These are phyloP conservation scores for Allolobophora icterica DNA, from an alignment of 2,888 invertebrate genomes.

Conservation along the genomic window DNA sequence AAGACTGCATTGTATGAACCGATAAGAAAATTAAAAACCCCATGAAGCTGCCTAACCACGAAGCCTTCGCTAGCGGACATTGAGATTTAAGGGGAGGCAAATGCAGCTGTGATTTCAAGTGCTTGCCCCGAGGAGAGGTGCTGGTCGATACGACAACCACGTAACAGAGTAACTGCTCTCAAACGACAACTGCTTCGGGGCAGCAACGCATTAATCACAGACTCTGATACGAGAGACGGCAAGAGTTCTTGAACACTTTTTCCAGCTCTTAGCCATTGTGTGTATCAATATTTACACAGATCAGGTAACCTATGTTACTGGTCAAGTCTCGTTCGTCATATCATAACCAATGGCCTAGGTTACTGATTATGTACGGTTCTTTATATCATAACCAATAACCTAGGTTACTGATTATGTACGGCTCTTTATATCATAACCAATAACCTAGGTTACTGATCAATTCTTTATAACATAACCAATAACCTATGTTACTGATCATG, in stretches of 20 bases:
- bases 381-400: too few species aligned
- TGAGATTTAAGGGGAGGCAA: not conserved
- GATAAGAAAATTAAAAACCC: not conserved
- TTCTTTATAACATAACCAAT: too few species aligned
- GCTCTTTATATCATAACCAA: not conserved
- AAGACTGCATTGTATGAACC: not conserved
- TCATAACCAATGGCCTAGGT: too few species aligned
- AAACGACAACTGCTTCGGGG: not conserved
- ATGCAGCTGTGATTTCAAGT: not conserved
- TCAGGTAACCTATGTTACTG: too few species aligned
- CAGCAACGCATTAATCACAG: not conserved
- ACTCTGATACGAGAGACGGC: not conserved
- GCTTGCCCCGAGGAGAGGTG: not conserved
- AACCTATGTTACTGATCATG: too few species aligned
- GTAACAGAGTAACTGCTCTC: not conserved
- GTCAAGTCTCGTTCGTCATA: too few species aligned
- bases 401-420: not conserved
- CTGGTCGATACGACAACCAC: not conserved
- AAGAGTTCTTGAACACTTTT: not conserved
- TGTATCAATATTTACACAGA: conserved; percentile 10
- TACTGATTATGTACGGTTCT: too few species aligned
- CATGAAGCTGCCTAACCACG: not conserved
- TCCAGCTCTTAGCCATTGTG: not conserved
- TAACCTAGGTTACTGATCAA: not conserved
- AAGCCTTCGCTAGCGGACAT: not conserved